Conservation (phyloP, 2,888 invertebrate species). For the Spilarctia lutea region DNA sequence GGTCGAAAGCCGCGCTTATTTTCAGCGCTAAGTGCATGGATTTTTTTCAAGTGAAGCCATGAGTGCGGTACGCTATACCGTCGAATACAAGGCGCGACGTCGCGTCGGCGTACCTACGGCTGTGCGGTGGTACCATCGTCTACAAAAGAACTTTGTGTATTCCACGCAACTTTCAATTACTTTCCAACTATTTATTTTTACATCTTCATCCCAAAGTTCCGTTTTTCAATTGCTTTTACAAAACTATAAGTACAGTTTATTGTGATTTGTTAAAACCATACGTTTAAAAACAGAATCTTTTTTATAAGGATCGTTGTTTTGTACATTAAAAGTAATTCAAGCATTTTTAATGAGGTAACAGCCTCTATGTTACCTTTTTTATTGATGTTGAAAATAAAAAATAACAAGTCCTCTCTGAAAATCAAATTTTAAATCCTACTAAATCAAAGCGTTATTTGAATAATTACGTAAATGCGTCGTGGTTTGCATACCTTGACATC, state of each 20-base stretch:
- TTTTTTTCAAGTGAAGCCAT: conserved; percentile 83
- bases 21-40: conserved; percentile 85
- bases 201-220: neutral
- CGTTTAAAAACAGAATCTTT: neutral
- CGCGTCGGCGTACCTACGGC: conserved; percentile 32
- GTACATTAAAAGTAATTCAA: neutral
- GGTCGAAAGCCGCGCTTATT: conserved; percentile 86
- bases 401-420: conserved; percentile 20
- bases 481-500: conserved; percentile 58
- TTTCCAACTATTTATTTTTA: conserved; percentile 14
- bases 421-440: conserved; percentile 29
- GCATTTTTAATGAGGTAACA: too few relatives aligned
- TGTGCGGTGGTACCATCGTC: conserved; percentile 25
- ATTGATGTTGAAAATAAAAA: conserved; percentile 5
- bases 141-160: conserved; percentile 44
- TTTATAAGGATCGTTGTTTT: neutral
- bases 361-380: too few relatives aligned
- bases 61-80: conserved; percentile 59
- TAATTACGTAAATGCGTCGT: conserved; percentile 66
- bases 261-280: neutral
- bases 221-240: neutral
- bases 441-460: conserved; percentile 54
- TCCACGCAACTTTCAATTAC: conserved; percentile 31
- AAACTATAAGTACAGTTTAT: neutral
- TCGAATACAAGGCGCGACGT: conserved; percentile 31